Evolutionary conservation across 1,140 invertebrate species (phyloP).

Genomic region (Colletes latitarsis): DNA sequence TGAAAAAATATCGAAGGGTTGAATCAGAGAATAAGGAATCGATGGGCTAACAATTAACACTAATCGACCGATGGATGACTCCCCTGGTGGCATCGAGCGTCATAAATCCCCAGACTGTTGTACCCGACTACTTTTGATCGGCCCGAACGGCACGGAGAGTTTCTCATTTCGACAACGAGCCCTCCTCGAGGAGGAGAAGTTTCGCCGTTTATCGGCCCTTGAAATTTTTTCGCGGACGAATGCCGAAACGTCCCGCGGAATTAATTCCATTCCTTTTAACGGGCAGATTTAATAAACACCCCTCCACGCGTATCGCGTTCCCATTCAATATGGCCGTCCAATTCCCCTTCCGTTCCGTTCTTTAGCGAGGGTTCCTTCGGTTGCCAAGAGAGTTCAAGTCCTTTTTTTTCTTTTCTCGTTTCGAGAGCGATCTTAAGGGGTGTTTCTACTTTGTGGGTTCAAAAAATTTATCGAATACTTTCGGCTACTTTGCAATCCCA

Average conservation of each 20-base stretch:
- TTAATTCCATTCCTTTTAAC: constrained; percentile 65
- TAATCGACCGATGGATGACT: constrained; percentile 35
- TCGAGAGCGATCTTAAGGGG: neutral
- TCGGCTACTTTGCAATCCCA: too few relatives aligned
- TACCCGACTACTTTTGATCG: constrained; percentile 25
- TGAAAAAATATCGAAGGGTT: too few relatives aligned
- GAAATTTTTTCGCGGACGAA: constrained; percentile 46
- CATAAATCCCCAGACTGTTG: constrained; percentile 16
- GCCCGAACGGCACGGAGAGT: neutral
- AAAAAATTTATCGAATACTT: too few relatives aligned
- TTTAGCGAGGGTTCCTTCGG: constrained; percentile 41
- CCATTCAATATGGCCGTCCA: constrained; percentile 48
- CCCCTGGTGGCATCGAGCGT: neutral
- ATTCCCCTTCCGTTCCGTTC: constrained; percentile 20
- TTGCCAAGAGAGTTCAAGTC: neutral
- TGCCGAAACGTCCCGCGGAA: constrained; percentile 50
- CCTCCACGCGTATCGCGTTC: constrained; percentile 39
- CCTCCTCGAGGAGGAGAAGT: constrained; percentile 14
- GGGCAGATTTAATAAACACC: constrained; percentile 66
- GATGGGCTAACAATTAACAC: neutral
- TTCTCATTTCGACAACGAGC: constrained; percentile 40
- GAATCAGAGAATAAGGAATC: too few relatives aligned
- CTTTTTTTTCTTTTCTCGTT: constrained; percentile 9
- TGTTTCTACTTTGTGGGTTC: too few relatives aligned
- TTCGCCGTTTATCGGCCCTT: constrained; percentile 25